Base-by-base conservation (phyloP, 2,888 invertebrate genomes). In the Campopleginae sp. region DNA sequence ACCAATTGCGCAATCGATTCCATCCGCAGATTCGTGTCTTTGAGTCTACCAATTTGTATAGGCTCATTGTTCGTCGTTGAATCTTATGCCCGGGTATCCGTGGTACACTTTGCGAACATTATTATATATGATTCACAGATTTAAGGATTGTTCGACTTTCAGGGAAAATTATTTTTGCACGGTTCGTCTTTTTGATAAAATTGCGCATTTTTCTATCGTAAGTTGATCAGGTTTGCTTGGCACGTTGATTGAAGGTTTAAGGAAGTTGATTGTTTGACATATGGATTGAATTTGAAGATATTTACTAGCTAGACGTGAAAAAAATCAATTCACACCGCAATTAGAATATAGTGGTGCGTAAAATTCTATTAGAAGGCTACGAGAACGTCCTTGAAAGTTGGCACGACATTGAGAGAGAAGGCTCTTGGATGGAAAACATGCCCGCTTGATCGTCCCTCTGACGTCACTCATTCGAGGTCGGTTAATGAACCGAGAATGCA, bases 401-500 rank as follows among this genome's bases (percentile, higher is more conserved):
- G 86, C 87, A 84, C 84, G 88, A 88, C 90, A 87, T 87, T 88
- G 89, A 90, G 90, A 90, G 89, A 88, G 71, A 85, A 79, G 66
- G 80, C 76, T 79, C 75, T 46, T 66, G 42, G 90, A 89, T 89
- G 87, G 89, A 88, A 68, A 90, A 90, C 90, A 89, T 90, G 90
- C 88, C 90, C 86, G 89, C 51, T 51, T 74, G 71, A 71, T 79
- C 54, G 66, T 66, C 54, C 68, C 61, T 88, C 90, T 92, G 91
- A 92, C 91, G 91, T 91, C 91, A 91, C 88, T 89, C 88, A 90
- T 88, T 88, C 92, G 92, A 93, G 93, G 92, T 92, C 92, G 92
- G 89, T 87, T 91, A 90, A 92, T 90, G 91, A 91, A 90, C 92
- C 89, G 87, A 82, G 87, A 87, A 87, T 87, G 51, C 70, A 65